These are phyloP conservation scores for Chorisops tibialis DNA, from an alignment of 2,888 invertebrate species.

Conservation along the genomic window DNA sequence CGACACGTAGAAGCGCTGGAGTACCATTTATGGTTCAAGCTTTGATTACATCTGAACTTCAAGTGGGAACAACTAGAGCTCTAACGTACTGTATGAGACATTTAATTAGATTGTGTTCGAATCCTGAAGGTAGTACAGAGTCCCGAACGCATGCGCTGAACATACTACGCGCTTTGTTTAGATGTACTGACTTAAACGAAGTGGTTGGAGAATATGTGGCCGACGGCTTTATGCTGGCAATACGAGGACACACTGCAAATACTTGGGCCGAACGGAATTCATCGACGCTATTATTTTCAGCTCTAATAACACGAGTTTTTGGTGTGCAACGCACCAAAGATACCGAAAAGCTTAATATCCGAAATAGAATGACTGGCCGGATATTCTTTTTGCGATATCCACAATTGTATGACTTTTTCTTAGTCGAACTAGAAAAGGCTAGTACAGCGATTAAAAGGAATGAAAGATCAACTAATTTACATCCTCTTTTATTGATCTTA, in stretches of 20 bases:
- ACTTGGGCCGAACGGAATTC: slow-evolving; percentile 85
- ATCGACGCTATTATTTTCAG: slow-evolving; percentile 77
- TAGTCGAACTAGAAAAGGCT: slow-evolving; percentile 50
- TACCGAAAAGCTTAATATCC: slow-evolving; percentile 57
- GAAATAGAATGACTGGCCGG: slow-evolving; percentile 70
- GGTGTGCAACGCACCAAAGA: slow-evolving; percentile 70
- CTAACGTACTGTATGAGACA: slow-evolving; percentile 60
- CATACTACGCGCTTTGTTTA: slow-evolving; percentile 75
- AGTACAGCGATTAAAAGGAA: slow-evolving; percentile 39
- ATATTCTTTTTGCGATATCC: slow-evolving; percentile 74
- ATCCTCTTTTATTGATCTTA: slow-evolving; percentile 74
- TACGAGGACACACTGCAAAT: slow-evolving; percentile 68
- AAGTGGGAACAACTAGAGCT: slow-evolving; percentile 57
- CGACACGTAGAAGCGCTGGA: slow-evolving; percentile 90
- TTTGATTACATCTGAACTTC: slow-evolving; percentile 70
- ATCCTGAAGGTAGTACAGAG: slow-evolving; percentile 44
- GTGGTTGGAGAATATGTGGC: slow-evolving; percentile 66
- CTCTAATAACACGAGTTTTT: slow-evolving; percentile 81
- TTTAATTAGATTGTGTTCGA: slow-evolving; percentile 52
- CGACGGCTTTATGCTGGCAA: slow-evolving; percentile 66
- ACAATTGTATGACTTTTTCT: slow-evolving; percentile 56
- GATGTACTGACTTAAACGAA: slow-evolving; percentile 73
- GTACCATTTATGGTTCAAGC: slow-evolving; percentile 87
- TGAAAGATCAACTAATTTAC: slow-evolving; percentile 58
- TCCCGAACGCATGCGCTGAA: slow-evolving; percentile 79